Evolutionary conservation across 2,888 invertebrate species (phyloP), one percentile per base, ranked within the genome.

Genomic region (Punctoribates punctum): DNA sequence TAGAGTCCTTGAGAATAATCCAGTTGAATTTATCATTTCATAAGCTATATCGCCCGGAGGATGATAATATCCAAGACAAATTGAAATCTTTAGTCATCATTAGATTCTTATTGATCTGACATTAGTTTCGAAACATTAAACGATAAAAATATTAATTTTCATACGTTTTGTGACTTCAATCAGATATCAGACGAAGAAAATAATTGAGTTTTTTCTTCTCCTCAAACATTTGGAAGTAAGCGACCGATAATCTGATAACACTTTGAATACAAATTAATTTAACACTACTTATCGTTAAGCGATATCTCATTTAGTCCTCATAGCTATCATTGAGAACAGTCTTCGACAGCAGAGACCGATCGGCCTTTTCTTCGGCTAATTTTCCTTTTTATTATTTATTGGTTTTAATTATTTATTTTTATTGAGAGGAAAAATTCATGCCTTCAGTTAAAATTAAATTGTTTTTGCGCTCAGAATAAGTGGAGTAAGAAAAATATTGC

Each of bases 211-310:
- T 23, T 15, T 48, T 42, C 42, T 42, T 42, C 11, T 42, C 42
- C 48, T 13, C 48, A 15, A 34, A 34, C 34, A 8, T 6, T 34
- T 6, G 5, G 34, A 34, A 34, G 34, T 34, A 34, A 34, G 34
- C 34, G 34, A 34, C 34, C 34, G 34, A 34, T 34, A 57, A 57
- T 57, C 57, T 57, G 57, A 57, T 57, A 57, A 57, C 57, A 57
- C 9, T 57, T 57, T 57, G 57, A 57, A 17, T 57, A 57, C 57
- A 57, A 57, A 57, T 57, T 57, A 57, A 57, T 57, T 57, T 57
- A 57, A 57, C 57, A 20, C 23, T 57, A 23, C 57, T 57, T 57
- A 57, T 57, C 57, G 9, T 17, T 57, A 23, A 23, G 25, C 11
- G 23, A 23, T 57, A 57, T 57, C 57, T 34, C 34, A 34, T 34